These are phyloP conservation scores for Gobio gobio DNA, from an alignment of 2,113 vertebrate species.

Conservation along the genomic window DNA sequence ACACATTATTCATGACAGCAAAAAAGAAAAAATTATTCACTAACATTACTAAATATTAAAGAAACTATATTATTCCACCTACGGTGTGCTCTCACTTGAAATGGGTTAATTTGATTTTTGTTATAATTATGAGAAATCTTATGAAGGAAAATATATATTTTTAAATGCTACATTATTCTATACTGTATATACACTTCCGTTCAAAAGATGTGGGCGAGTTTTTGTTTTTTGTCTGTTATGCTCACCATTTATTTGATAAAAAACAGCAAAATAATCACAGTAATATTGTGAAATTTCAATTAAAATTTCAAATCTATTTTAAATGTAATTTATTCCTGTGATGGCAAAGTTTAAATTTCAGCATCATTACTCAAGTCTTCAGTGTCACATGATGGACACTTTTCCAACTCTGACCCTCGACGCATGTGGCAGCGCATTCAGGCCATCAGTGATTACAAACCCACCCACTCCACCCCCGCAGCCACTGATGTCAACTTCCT, in stretches of 20 bases:
- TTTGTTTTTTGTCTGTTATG: too few species aligned
- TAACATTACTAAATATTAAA: not conserved
- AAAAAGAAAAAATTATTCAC: not conserved
- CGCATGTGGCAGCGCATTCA: too few species aligned
- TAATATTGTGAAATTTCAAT: not conserved
- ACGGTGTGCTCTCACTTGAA: not conserved
- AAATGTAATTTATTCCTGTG: not conserved
- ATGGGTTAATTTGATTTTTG: not conserved
- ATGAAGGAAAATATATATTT: not conserved
- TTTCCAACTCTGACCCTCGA: too few species aligned
- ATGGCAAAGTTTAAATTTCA: not conserved
- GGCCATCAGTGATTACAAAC: too few species aligned
- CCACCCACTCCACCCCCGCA: too few species aligned
- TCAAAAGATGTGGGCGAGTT: too few species aligned
- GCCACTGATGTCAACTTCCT: too few species aligned
- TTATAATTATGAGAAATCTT: not conserved
- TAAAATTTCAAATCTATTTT: not conserved
- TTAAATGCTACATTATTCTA: too few species aligned
- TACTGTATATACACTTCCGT: too few species aligned
- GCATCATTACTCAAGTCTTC: not conserved
- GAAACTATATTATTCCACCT: not conserved
- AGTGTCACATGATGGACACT: too few species aligned
- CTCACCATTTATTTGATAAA: too few species aligned
- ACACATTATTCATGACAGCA: not conserved
- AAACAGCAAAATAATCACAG: too few species aligned